Conservation (phyloP, 2,797 vertebrate genomes). For the Melopsittacus undulatus region DNA sequence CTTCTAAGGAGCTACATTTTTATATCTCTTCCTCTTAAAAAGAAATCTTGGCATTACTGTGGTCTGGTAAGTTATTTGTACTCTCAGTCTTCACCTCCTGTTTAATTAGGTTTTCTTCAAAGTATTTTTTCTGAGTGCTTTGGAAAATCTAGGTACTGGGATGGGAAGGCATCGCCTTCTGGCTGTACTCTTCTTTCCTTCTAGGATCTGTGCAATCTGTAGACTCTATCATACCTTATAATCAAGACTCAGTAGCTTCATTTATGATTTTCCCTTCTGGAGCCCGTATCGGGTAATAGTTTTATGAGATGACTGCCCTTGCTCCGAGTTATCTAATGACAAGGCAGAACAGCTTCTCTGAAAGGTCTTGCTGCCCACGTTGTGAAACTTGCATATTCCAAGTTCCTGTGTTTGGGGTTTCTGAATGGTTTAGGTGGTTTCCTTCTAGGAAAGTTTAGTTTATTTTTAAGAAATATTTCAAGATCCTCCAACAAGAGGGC, state of each 20-base stretch:
- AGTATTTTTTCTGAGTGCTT: background rate
- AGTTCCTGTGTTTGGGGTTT: conserved; percentile 24
- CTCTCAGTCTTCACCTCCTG: background rate
- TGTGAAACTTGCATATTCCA: background rate
- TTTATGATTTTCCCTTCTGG: conserved; percentile 5
- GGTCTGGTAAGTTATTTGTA: background rate
- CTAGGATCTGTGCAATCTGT: background rate
- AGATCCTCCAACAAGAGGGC: background rate
- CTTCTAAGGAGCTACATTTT: background rate
- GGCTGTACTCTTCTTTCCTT: background rate
- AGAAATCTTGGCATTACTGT: background rate
- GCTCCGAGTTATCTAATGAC: conserved; percentile 20
- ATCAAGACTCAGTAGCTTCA: background rate
- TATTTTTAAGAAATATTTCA: conserved; percentile 40
- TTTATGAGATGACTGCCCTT: conserved; percentile 8
- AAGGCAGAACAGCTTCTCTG: conserved; percentile 32
- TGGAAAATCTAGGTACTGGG: background rate
- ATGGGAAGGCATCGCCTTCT: background rate
- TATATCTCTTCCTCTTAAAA: background rate
- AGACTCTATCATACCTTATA: background rate
- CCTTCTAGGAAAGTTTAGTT: conserved; percentile 13
- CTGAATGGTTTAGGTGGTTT: conserved; percentile 34
- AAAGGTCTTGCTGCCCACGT: conserved; percentile 24
- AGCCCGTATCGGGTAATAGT: background rate
- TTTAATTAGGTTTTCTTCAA: background rate